Evolutionary conservation across 2,888 invertebrate species (phyloP), one percentile per base, ranked within the genome.

Genomic region (Geophilus truncorum): DNA sequence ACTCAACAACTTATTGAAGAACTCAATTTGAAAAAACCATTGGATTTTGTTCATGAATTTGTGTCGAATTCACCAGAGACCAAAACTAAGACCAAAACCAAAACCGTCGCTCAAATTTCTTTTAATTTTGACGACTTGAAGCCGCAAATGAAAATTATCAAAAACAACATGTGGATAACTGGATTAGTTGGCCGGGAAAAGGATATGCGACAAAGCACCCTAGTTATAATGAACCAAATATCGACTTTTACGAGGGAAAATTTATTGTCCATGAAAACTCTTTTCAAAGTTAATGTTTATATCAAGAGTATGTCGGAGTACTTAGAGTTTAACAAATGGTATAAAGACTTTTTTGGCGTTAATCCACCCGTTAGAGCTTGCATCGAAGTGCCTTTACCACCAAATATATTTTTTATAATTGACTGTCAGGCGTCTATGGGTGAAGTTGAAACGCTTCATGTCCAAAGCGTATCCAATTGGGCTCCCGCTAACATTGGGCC

Each of bases 401-500:
- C 87, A 57, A 90, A 91, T 30, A 30, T 80, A 6, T 15, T 12
- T 7, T 77, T 80, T 23, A n/a, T 78, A 15, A 76, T 82, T 10
- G 32, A 81, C 21, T 82, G 82, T 34, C n/a, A 80, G 0, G 82
- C 77, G 15, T 40, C 45, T n/a, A 40, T 57, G 5, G 10, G 28
- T 0, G 30, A 18, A 77, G 84, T 85, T 75, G 85, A 86, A 84
- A 90, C 80, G n/a, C 81, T 93, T 82, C 97, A 97, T 86, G 96
- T 97, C 57, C 97, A 97, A 88, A 93, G 96, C 82, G 92, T 97
- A 84, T 97, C 96, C 32, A 96, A 97, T 87, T 97, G 97, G 97
- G 96, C 97, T n/a, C 97, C 97, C 0, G 96, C 97, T 82, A 97
- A 96, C 86, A 97, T 97, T 84, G 97, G 97, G 76, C 97, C 97